These are phyloP conservation scores for Saxidomus purpurata DNA, from an alignment of 1,140 invertebrate genomes.

Conservation along the genomic window DNA sequence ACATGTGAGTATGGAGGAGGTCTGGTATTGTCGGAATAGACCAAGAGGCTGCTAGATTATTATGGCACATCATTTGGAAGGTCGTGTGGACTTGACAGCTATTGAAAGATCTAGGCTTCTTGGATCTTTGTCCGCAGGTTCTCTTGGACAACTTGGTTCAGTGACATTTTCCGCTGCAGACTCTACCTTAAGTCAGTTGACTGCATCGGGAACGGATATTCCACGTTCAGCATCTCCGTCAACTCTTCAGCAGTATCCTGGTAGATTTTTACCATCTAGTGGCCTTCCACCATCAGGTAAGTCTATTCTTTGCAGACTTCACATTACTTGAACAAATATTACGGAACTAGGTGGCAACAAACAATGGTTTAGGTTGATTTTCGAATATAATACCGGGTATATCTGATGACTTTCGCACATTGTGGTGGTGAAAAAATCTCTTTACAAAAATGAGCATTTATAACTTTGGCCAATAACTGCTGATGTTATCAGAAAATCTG, in stretches of 20 bases:
- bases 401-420: too few species aligned
- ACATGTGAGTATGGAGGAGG: not conserved
- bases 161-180: conserved; percentile 28
- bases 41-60: not conserved
- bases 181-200: not conserved
- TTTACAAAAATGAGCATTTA: too few species aligned
- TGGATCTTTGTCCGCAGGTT: conserved; percentile 25
- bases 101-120: conserved; percentile 50
- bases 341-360: too few species aligned
- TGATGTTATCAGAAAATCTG: too few species aligned
- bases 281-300: conserved; percentile 34
- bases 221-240: not conserved
- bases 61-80: conserved; percentile 44
- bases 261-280: conserved; percentile 7
- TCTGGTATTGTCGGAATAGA: not conserved
- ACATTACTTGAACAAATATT: too few species aligned
- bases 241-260: not conserved
- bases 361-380: too few species aligned
- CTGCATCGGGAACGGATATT: not conserved
- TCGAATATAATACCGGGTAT: too few species aligned
- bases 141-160: conserved; percentile 39
- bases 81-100: conserved; percentile 43
- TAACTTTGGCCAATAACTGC: too few species aligned
- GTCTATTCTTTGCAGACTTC: too few species aligned
- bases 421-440: too few species aligned